phyloP scores from a whole-genome alignment of 2,888 invertebrate species.

The Eupeodes luniger region DNA sequence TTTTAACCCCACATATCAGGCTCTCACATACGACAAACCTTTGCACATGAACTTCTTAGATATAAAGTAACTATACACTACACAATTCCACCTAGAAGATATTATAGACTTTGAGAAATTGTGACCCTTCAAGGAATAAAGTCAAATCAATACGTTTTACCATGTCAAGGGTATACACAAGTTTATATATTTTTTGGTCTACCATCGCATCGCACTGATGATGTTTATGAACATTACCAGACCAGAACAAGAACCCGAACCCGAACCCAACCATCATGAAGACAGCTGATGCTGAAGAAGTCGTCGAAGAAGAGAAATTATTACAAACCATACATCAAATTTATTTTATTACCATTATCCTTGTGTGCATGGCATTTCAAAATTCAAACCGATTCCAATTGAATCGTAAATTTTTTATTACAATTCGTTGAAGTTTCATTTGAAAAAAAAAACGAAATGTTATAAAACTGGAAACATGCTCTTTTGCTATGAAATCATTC shows the following conservation, averaged over 20 bases:
- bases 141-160: slow-evolving; percentile 56
- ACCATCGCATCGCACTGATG: slow-evolving; percentile 11
- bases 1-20: slow-evolving; percentile 33
- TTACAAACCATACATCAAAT: slow-evolving; percentile 49
- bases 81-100: slow-evolving; percentile 15
- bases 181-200: not conserved
- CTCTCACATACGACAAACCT: not conserved
- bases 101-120: slow-evolving; percentile 26
- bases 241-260: not conserved
- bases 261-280: slow-evolving; percentile 35
- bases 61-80: no score
- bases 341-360: slow-evolving; percentile 65
- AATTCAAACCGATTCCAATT: slow-evolving; percentile 35
- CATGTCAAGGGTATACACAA: slow-evolving; percentile 35
- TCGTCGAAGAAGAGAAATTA: slow-evolving; percentile 27
- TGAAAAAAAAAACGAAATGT: not conserved
- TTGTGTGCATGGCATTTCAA: slow-evolving; percentile 25
- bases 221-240: slow-evolving; percentile 31
- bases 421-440: slow-evolving; percentile 42
- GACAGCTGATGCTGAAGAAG: slow-evolving; percentile 4
- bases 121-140: slow-evolving; percentile 45
- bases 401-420: slow-evolving; percentile 67
- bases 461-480: not conserved
- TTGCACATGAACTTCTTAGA: no score
- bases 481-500: not conserved